Percentiles rank a stretch among this genome's conserved stretches.
phyloP scores from a whole-genome alignment of 2,888 invertebrate species.

The Smittia aterrima region DNA sequence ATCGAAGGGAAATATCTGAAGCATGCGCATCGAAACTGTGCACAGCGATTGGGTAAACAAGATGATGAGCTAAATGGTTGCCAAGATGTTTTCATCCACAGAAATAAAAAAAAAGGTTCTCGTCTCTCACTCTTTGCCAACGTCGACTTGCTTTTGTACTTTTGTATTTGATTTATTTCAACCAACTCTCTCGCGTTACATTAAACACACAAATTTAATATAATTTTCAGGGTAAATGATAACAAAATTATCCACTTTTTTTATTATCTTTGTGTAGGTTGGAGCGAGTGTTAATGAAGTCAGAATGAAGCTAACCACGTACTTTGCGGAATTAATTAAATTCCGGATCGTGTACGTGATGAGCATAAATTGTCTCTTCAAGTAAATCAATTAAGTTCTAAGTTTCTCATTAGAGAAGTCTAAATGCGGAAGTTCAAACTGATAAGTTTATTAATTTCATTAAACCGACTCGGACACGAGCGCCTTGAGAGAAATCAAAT shows the following conservation, averaged over 20 bases:
- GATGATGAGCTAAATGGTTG: conserved; percentile 40
- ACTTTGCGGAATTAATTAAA: conserved; percentile 39
- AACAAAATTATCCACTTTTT: conserved; percentile 36
- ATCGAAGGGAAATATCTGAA: neutral
- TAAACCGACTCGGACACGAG: neutral
- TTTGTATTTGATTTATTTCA: conserved; percentile 18
- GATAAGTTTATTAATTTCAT: conserved; percentile 21
- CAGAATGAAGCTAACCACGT: conserved; percentile 39
- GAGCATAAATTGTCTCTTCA: neutral
- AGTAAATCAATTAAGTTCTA: neutral
- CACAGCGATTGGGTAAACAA: conserved; percentile 40
- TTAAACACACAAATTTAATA: conserved; percentile 40
- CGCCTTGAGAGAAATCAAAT: too few species aligned
- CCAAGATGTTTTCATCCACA: conserved; percentile 30
- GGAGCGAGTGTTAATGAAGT: conserved; percentile 29
- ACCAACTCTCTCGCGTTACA: conserved; percentile 10
- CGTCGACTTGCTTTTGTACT: neutral
- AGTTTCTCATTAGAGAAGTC: neutral
- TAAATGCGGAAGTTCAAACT: neutral
- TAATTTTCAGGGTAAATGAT: conserved; percentile 39
- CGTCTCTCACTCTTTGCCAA: neutral
- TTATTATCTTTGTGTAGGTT: conserved; percentile 11
- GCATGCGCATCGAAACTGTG: conserved; percentile 28
- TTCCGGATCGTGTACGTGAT: conserved; percentile 28
- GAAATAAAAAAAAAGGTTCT: neutral